Conservation (phyloP, 2,888 invertebrate species). For the Morpho achilles region DNA sequence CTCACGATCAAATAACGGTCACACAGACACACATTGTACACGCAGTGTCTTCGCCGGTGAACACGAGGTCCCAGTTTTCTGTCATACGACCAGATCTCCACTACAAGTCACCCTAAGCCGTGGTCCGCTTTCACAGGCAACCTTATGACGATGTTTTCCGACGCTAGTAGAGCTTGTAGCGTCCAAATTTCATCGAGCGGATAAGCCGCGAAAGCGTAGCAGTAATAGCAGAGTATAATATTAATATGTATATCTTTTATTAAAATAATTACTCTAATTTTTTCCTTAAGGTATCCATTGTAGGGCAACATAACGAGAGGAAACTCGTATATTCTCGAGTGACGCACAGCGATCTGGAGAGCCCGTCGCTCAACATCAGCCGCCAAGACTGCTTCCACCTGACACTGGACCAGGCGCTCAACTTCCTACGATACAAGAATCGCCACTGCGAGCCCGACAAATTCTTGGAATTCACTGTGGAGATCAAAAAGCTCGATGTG, state of each 20-base stretch:
- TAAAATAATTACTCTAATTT: neutral
- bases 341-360: conserved; percentile 68
- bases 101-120: no score
- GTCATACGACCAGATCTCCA: no score
- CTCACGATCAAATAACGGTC: no score
- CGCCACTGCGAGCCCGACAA: conserved; percentile 53
- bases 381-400: conserved; percentile 68
- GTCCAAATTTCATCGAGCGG: no score
- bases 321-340: conserved; percentile 52
- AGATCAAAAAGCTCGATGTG: conserved; percentile 27
- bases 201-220: neutral
- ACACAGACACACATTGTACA: no score
- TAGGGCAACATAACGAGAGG: conserved; percentile 51
- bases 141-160: no score
- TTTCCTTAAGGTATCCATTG: conserved; percentile 47
- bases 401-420: conserved; percentile 58
- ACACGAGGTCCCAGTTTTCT: no score
- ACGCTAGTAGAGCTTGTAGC: no score
- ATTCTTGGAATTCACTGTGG: conserved; percentile 42
- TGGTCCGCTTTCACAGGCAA: no score
- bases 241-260: no score
- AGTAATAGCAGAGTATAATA: no score
- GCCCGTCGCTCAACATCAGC: conserved; percentile 46
- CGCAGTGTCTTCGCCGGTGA: no score
- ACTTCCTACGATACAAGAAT: conserved; percentile 56